phyloP scores from a whole-genome alignment of 2,888 invertebrate genomes.

The Hedya salicella region DNA sequence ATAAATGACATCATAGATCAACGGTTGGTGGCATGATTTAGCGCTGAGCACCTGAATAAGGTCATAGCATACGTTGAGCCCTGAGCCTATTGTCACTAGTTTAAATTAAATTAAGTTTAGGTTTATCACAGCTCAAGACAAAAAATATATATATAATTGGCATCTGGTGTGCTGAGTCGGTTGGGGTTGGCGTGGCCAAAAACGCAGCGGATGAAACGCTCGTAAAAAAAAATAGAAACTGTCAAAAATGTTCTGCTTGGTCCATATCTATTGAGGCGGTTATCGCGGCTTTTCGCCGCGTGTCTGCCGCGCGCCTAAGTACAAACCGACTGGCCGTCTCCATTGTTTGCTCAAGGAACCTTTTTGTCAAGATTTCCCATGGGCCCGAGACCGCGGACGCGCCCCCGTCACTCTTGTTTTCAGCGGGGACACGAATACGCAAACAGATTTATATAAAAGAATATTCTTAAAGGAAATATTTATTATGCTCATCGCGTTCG shows the following conservation, averaged over 20 bases:
- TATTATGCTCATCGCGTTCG: constrained; percentile 36
- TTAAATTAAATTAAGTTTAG: too few species aligned
- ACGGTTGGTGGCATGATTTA: too few species aligned
- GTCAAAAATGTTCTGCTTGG: not conserved
- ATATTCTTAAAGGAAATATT: constrained; percentile 43
- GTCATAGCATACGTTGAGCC: too few species aligned
- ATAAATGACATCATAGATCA: too few species aligned
- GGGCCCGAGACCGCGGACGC: constrained; percentile 60
- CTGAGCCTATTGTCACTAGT: too few species aligned
- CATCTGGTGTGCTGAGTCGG: too few species aligned
- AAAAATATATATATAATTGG: too few species aligned
- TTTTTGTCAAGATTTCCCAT: constrained; percentile 79
- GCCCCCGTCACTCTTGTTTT: constrained; percentile 70
- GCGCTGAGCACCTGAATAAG: too few species aligned
- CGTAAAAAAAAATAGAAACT: not conserved
- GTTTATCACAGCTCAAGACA: too few species aligned
- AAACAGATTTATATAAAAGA: constrained; percentile 69
- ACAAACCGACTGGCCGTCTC: constrained; percentile 50
- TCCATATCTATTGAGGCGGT: not conserved
- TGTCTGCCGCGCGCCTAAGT: constrained; percentile 35
- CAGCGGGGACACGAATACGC: constrained; percentile 63
- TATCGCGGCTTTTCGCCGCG: not conserved
- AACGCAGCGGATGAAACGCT: too few species aligned
- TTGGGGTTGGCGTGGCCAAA: too few species aligned
- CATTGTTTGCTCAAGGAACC: constrained; percentile 74